Base-by-base conservation (phyloP, 2,888 invertebrate species). In the Horisme vitalbata region DNA sequence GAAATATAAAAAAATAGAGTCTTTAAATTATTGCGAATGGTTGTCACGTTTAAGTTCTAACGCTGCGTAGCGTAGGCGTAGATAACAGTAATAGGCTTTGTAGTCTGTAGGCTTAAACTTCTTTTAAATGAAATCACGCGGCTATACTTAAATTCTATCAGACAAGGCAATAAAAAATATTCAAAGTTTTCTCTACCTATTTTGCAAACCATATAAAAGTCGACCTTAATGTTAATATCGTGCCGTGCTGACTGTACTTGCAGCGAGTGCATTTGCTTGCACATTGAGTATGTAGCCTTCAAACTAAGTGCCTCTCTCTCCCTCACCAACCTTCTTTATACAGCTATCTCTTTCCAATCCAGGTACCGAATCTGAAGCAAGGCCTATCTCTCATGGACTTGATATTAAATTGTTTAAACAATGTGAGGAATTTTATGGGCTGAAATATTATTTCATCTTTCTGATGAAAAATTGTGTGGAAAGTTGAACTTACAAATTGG, bases 231-330 rank as follows among this genome's bases (percentile, higher is more conserved):
- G 47, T 56, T 48, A 50, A 56, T 54, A 54, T 51, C 47, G 48
- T 28, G 41, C 45, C 63, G 45, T 78, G 71, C 69, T 49, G 59
- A 70, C 79, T 47, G 53, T 83, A 75, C 68, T 52, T 59, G 36
- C 77, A 61, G 57, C 56, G 70, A 65, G 75, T 80, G 83, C 83
- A 85, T 75, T 80, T 75, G 73, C 69, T 74, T 70, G 74, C 78
- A 75, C 79, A 79, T 71, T 70, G 68, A 71, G 74, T 69, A 73
- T 71, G 64, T 52, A 66, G 62, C 64, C 61, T 55, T 65, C 59
- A 59, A 46, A 55, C 54, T 64, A 59, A 58, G 45, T 51, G 61
- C 59, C 52, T 77, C 73, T 62, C 65, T 60, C 55, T 78, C 68
- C 49, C 50, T 59, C 57, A 46, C 41, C 34, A 33, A 48, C 45